phyloP scores from a whole-genome alignment of 2,797 vertebrate genomes.

The Strix occidentalis region DNA sequence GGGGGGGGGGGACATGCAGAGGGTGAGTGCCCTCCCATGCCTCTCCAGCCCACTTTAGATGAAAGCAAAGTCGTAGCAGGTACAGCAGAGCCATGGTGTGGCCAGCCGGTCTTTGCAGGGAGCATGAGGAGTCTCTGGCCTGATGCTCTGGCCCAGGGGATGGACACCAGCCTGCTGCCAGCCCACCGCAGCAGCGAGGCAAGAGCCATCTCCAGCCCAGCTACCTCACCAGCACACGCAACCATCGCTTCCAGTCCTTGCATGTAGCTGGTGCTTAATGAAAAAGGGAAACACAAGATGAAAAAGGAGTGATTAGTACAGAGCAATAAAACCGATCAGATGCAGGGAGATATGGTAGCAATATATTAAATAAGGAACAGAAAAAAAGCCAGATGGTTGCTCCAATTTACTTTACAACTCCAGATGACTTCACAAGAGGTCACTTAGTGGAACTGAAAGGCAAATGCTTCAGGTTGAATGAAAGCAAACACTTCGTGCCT shows the following conservation, averaged over 20 bases:
- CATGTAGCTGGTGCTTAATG: neutral
- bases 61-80: neutral
- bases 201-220: neutral
- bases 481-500: neutral
- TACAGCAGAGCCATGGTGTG: constrained; percentile 50
- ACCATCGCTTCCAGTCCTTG: rapidly evolving
- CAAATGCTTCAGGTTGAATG: neutral
- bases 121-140: neutral
- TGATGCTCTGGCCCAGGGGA: neutral
- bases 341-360: neutral
- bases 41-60: neutral
- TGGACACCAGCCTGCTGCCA: neutral
- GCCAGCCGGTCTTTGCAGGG: constrained; percentile 74
- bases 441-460: neutral
- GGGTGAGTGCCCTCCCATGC: no score
- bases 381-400: constrained; percentile 36
- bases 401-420: constrained; percentile 20
- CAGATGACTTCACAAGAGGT: constrained; percentile 38
- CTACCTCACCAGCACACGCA: rapidly evolving
- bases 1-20: neutral
- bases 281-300: neutral
- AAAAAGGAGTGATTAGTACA: neutral
- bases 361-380: constrained; percentile 24
- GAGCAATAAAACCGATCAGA: neutral
- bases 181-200: neutral